phyloP scores from a whole-genome alignment of 2,113 vertebrate genomes.

The Pimephales promelas region DNA sequence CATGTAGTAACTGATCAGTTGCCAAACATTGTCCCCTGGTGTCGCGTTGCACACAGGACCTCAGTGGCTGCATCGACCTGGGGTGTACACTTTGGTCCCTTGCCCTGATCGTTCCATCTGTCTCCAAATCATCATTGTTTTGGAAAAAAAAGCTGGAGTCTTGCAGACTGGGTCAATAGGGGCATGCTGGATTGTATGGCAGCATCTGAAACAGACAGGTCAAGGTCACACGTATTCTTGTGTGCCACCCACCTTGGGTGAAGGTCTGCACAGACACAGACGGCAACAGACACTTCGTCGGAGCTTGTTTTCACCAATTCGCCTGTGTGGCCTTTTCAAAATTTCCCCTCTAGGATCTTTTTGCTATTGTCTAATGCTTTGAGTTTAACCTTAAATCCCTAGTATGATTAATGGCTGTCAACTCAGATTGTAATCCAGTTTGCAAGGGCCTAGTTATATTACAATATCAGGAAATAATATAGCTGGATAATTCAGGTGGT shows the following conservation, averaged over 20 bases:
- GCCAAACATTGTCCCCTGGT: slow-evolving; percentile 64
- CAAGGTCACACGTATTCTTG: slow-evolving; percentile 43
- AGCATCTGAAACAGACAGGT: slow-evolving; percentile 32
- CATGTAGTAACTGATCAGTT: slow-evolving; percentile 69
- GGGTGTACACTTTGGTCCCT: slow-evolving; percentile 59
- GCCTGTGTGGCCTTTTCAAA: neutral
- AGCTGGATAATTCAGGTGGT: no score
- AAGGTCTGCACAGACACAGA: no score
- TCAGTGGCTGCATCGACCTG: slow-evolving; percentile 57
- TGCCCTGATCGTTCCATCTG: slow-evolving; percentile 58
- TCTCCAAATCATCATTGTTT: slow-evolving; percentile 56
- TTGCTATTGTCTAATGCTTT: neutral
- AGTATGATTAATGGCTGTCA: neutral
- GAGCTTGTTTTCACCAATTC: no score
- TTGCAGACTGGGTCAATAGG: slow-evolving; percentile 22
- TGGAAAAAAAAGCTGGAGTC: slow-evolving; percentile 15
- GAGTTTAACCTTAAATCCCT: neutral
- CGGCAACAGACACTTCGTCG: no score
- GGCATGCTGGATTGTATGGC: slow-evolving; percentile 26
- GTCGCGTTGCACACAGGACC: slow-evolving; percentile 59
- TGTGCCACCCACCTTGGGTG: slow-evolving; percentile 1
- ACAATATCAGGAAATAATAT: neutral
- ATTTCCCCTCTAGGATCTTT: neutral
- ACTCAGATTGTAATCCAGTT: neutral
- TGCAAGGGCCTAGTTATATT: neutral